Evolutionary conservation across 2,113 vertebrate genomes (phyloP).

Genomic region (Phylloscopus trochilus): DNA sequence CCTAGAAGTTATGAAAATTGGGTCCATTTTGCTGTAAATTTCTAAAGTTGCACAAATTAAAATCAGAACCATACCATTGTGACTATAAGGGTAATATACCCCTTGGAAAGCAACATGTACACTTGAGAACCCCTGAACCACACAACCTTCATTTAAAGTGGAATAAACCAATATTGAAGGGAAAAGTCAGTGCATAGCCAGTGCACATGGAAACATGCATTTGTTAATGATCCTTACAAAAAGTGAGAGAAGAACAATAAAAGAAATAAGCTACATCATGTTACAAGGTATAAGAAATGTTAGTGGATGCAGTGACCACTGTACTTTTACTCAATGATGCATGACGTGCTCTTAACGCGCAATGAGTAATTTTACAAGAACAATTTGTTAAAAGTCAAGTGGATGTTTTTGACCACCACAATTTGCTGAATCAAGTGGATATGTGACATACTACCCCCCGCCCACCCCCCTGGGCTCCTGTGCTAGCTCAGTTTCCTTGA

Average conservation of each 20-base stretch:
- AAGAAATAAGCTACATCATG: background rate
- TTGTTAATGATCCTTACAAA: background rate
- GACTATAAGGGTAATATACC: background rate
- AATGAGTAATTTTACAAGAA: background rate
- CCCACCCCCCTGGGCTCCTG: too few relatives aligned
- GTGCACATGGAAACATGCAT: background rate
- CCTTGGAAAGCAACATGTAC: background rate
- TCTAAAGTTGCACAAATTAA: background rate
- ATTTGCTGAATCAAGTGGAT: background rate
- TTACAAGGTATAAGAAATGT: background rate
- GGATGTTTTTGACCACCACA: background rate
- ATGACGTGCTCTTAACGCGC: accelerated
- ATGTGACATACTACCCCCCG: background rate
- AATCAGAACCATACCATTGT: background rate
- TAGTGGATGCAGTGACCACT: background rate
- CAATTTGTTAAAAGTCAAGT: background rate
- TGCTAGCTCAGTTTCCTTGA: too few relatives aligned
- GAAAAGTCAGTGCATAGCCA: background rate
- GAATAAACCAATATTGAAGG: background rate
- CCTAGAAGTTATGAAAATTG: background rate
- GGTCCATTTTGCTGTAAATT: background rate
- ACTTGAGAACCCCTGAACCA: background rate
- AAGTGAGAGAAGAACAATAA: background rate
- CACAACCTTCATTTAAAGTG: background rate
- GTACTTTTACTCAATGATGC: background rate